Base-by-base conservation (phyloP, 2,888 invertebrate genomes). In the Sinopyrophorus schimmeli region DNA sequence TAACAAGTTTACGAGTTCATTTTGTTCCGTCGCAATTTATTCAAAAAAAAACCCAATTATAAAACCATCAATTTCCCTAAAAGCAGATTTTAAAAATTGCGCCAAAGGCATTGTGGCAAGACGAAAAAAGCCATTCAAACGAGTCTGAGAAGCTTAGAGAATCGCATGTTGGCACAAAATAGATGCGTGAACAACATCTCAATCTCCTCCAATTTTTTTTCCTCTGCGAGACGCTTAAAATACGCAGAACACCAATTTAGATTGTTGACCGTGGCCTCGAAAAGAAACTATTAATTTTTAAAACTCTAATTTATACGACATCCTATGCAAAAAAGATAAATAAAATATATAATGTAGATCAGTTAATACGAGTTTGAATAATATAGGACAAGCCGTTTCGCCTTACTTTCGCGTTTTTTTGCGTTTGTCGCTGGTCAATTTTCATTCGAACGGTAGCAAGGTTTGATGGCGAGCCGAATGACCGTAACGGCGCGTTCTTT, bases 321-420 rank as follows among this genome's bases (percentile, higher is more conserved):
- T 35, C 43, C 27, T 15, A 21, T 21, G 17, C 41, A 21, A 41
- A 41, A 41, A 47, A 27, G 26, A 34, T 34, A 18, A 31, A 47
- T 40, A 48, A 41, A 27, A 26, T 37, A 26, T 27, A 57, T 57
- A 68, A 70, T 67, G 65, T 71, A 51, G 70, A 67, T 58, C 69
- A 64, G 28, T 58, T 54, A 49, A 41, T 56, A 57, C 58, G 60
- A 68, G 66, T 60, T 65, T 68, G 61, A 57, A 59, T 62, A 65
- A 68, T 62, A 65, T 63, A 54, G 66, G 65, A 61, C 67, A 62
- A n/a, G 61, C 64, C 64, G 59, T 65, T 65, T 64, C 65, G 63
- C 62, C 66, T 62, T 69, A 70, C 71, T 72, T 72, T 72, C 71
- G 59, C 53, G 47, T 57, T 57, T 60, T 62, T 61, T 67, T 57